phyloP scores from a whole-genome alignment of 2,888 invertebrate genomes.

The Cerastis rubricosa region DNA sequence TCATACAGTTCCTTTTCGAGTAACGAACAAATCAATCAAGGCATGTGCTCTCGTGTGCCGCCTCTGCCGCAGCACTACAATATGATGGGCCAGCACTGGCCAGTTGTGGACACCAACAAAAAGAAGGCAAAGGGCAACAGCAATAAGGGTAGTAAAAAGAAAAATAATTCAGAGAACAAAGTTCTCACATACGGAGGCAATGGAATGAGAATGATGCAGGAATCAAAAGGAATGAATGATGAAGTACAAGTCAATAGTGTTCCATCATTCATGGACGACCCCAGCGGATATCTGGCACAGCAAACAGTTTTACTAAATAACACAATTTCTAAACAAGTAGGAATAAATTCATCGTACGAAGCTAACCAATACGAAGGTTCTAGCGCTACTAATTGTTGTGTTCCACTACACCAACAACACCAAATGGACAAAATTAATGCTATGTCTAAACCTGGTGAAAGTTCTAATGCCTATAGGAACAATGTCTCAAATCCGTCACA shows the following conservation, averaged over 20 bases:
- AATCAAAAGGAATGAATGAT: constrained; percentile 85
- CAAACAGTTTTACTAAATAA: constrained; percentile 96
- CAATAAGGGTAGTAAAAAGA: constrained; percentile 88
- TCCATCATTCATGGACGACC: constrained; percentile 97
- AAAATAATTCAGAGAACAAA: constrained; percentile 81
- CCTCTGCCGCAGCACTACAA: constrained; percentile 93
- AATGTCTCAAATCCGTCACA: constrained; percentile 83
- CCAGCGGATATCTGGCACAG: constrained; percentile 97
- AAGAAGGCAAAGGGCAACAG: constrained; percentile 91
- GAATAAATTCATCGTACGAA: constrained; percentile 82
- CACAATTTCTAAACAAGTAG: constrained; percentile 94
- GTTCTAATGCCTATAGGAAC: constrained; percentile 78
- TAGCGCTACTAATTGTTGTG: constrained; percentile 70
- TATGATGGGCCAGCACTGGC: constrained; percentile 88
- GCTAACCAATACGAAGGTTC: constrained; percentile 78
- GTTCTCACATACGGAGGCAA: constrained; percentile 78
- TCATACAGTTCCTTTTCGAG: constrained; percentile 79
- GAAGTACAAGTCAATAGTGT: constrained; percentile 89
- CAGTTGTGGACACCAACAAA: constrained; percentile 80
- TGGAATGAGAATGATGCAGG: constrained; percentile 81
- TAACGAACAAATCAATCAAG: constrained; percentile 84
- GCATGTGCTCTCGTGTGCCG: constrained; percentile 93
- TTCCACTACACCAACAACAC: constrained; percentile 76
- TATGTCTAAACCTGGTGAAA: constrained; percentile 75
- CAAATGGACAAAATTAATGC: constrained; percentile 79